phyloP scores from a whole-genome alignment of 2,113 vertebrate genomes.

The Ptychochromis oligacanthus region DNA sequence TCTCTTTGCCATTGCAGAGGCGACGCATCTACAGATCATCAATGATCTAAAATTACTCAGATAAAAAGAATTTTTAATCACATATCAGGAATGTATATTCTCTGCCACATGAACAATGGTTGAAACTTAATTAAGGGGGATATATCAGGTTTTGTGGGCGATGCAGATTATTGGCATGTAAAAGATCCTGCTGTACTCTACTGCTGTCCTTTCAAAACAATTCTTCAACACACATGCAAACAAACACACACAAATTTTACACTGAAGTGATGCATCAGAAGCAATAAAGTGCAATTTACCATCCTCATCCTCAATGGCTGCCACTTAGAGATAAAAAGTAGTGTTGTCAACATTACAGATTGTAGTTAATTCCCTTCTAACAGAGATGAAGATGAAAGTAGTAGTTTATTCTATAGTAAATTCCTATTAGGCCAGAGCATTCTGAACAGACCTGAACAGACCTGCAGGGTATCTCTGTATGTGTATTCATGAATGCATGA shows the following conservation, averaged over 20 bases:
- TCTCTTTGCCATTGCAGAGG: no score
- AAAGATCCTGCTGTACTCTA: not conserved
- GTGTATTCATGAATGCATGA: not conserved
- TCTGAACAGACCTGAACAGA: no score
- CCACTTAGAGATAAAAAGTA: constrained; percentile 31
- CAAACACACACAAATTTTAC: not conserved
- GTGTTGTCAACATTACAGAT: constrained; percentile 12
- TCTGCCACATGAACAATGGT: not conserved
- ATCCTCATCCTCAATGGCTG: not conserved
- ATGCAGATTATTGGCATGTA: not conserved
- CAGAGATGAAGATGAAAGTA: constrained; percentile 24
- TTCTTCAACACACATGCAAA: not conserved
- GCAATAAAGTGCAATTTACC: constrained; percentile 41
- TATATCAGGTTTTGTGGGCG: not conserved
- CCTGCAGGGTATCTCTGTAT: not conserved
- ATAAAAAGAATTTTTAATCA: not conserved
- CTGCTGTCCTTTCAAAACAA: constrained; percentile 24
- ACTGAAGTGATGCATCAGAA: constrained; percentile 43
- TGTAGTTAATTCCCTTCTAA: no score
- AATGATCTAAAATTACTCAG: constrained; percentile 6
- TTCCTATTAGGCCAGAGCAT: no score
- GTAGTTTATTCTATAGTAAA: not conserved
- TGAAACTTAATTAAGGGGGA: not conserved
- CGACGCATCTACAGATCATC: not conserved
- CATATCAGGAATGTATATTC: not conserved